Evolutionary conservation across 2,888 invertebrate species (phyloP).

Genomic region (Dasysyrphus albostriatus): DNA sequence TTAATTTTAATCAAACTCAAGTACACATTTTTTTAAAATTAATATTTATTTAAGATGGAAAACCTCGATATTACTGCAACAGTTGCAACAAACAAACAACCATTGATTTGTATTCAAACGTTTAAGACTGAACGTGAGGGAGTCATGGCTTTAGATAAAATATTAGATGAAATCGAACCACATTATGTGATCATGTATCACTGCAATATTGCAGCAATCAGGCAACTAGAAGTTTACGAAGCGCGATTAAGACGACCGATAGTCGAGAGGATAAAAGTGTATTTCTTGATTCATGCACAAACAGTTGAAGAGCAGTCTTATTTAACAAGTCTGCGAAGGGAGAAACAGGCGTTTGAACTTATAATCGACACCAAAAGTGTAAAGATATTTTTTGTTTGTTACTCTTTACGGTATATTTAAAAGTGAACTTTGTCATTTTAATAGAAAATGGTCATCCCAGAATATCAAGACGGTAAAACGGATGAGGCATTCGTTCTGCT

Average conservation of each 20-base stretch:
- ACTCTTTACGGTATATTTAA: background rate
- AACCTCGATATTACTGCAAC: slow-evolving; percentile 88
- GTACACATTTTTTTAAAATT: background rate
- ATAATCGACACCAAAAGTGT: slow-evolving; percentile 97
- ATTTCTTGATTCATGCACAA: slow-evolving; percentile 94
- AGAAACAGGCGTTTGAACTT: slow-evolving; percentile 97
- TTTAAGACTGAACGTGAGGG: slow-evolving; percentile 89
- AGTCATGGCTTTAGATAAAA: slow-evolving; percentile 89
- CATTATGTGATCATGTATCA: slow-evolving; percentile 95
- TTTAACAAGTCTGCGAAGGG: slow-evolving; percentile 93
- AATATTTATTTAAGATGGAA: slow-evolving; percentile 85
- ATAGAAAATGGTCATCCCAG: slow-evolving; percentile 93
- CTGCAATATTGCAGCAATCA: slow-evolving; percentile 92
- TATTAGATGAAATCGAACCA: slow-evolving; percentile 89
- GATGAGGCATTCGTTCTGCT: slow-evolving; percentile 86
- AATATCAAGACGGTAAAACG: slow-evolving; percentile 94
- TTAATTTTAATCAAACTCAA: background rate
- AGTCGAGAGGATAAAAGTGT: slow-evolving; percentile 88
- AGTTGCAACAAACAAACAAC: slow-evolving; percentile 85
- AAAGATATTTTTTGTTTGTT: slow-evolving; percentile 76
- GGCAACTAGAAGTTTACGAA: slow-evolving; percentile 95
- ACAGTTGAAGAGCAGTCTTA: slow-evolving; percentile 99
- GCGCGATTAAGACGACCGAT: slow-evolving; percentile 85
- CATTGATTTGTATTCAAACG: slow-evolving; percentile 90
- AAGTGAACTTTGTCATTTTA: slow-evolving; percentile 6